phyloP scores from a whole-genome alignment of 2,797 vertebrate genomes.

The Darevskia mixta region DNA sequence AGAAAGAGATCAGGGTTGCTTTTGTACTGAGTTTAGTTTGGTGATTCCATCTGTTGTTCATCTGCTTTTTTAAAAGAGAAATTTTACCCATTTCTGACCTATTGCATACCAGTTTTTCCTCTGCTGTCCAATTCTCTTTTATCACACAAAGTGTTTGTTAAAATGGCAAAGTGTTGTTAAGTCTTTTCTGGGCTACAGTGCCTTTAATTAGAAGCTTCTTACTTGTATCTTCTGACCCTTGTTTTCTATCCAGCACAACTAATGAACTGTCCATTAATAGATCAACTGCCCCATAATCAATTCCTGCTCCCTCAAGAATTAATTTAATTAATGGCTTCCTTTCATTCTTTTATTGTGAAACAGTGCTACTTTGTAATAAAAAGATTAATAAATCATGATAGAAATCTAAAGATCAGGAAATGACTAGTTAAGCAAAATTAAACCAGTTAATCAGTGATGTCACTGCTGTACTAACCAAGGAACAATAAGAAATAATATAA shows the following conservation, averaged over 20 bases:
- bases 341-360: background rate
- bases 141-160: no score
- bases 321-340: constrained; percentile 3
- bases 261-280: background rate
- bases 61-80: background rate
- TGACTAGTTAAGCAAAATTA: background rate
- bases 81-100: no score
- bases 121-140: no score
- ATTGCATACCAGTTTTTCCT: no score
- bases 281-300: background rate
- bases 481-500: constrained; percentile 1
- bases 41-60: background rate
- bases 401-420: constrained; percentile 8
- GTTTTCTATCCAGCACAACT: background rate
- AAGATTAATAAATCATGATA: background rate
- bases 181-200: no score
- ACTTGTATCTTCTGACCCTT: background rate
- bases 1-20: background rate
- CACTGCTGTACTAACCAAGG: background rate
- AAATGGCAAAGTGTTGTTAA: no score
- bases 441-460: background rate
- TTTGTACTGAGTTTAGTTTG: no score
- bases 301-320: background rate
- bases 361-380: no score
- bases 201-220: no score